These are phyloP conservation scores for Micromesistius poutassou DNA, from an alignment of 2,797 vertebrate species.

Conservation along the genomic window DNA sequence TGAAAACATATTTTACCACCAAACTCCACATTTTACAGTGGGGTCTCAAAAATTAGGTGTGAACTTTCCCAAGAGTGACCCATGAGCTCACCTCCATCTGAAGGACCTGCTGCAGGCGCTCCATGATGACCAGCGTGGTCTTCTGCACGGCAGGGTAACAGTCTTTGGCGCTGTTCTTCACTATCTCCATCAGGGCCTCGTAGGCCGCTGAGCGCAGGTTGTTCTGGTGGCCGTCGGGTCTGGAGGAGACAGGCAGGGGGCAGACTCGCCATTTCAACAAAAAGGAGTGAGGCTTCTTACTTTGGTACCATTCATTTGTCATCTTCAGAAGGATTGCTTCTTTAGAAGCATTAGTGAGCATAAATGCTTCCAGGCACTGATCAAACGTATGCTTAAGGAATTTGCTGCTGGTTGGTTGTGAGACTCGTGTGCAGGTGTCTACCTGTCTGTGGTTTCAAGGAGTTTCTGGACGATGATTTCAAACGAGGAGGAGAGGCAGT, in stretches of 20 bases:
- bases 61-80: neutral
- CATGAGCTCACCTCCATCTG: conserved; percentile 90
- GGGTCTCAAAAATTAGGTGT: neutral
- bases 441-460: conserved; percentile 96
- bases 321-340: too few relatives aligned
- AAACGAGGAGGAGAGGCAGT: conserved; percentile 94
- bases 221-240: conserved; percentile 97
- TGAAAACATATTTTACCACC: too few relatives aligned
- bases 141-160: conserved; percentile 99
- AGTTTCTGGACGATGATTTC: conserved; percentile 98
- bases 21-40: neutral
- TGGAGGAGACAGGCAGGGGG: conserved; percentile 45
- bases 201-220: conserved; percentile 96
- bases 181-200: conserved; percentile 97
- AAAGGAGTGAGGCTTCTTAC: neutral
- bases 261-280: neutral
- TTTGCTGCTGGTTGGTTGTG: neutral
- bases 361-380: neutral
- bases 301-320: neutral
- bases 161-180: conserved; percentile 98
- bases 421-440: neutral
- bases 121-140: conserved; percentile 98
- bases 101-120: conserved; percentile 93
- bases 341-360: neutral
- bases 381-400: neutral